These are phyloP conservation scores for Arvicanthis niloticus DNA, from an alignment of 2,113 vertebrate genomes.

Conservation along the genomic window DNA sequence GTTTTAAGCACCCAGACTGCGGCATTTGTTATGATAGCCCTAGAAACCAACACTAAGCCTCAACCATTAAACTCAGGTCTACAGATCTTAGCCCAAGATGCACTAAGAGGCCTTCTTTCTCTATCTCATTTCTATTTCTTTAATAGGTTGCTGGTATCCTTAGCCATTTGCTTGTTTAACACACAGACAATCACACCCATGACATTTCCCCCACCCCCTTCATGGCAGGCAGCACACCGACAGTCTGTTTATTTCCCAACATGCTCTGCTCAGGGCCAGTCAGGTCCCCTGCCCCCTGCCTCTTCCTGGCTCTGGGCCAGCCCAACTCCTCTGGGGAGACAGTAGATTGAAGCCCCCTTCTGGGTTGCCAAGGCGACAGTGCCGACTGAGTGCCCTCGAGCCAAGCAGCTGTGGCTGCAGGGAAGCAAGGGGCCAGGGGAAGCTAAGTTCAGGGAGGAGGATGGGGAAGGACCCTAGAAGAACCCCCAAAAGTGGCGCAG, in stretches of 20 bases:
- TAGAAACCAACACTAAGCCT: constrained; percentile 48
- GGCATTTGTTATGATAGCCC: neutral
- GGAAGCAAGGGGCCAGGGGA: constrained; percentile 70
- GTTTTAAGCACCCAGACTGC: neutral
- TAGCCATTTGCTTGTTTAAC: constrained; percentile 1
- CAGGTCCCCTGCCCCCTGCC: constrained; percentile 75
- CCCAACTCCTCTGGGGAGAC: constrained; percentile 76
- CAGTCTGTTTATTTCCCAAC: constrained; percentile 74
- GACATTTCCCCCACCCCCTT: neutral
- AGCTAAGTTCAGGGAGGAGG: constrained; percentile 27
- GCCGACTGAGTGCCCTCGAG: constrained; percentile 79
- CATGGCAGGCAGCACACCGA: constrained; percentile 41
- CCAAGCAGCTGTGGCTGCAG: constrained; percentile 79
- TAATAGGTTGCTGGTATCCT: neutral
- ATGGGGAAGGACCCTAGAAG: constrained; percentile 50
- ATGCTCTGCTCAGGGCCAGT: constrained; percentile 49
- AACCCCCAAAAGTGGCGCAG: constrained; percentile 55
- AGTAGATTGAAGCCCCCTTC: constrained; percentile 82
- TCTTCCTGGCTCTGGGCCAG: constrained; percentile 79
- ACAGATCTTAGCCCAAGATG: neutral
- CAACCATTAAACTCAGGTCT: neutral
- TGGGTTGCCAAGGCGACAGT: constrained; percentile 82
- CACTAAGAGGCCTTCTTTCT: neutral
- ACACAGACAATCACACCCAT: constrained; percentile 26
- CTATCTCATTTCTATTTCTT: constrained; percentile 12